Percentiles rank a stretch among this genome's conserved stretches.
phyloP scores from a whole-genome alignment of 2,113 vertebrate species.

The Theristicus caerulescens region DNA sequence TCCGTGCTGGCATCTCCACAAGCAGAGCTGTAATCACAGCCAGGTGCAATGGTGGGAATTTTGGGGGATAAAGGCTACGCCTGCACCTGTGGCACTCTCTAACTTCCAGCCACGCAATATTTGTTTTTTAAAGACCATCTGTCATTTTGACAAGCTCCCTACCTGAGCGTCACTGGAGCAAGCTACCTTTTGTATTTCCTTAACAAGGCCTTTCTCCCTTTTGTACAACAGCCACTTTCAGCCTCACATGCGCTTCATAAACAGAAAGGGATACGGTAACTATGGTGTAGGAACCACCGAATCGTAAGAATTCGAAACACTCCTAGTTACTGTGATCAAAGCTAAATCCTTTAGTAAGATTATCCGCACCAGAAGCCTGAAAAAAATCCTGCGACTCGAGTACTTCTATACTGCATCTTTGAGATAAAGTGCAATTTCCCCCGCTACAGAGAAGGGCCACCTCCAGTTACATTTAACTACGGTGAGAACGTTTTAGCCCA shows the following conservation, averaged over 20 bases:
- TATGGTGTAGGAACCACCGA: slow-evolving; percentile 41
- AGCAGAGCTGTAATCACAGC: slow-evolving; percentile 23
- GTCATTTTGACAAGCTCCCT: slow-evolving; percentile 35
- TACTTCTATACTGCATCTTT: slow-evolving; percentile 39
- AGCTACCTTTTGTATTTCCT: background rate
- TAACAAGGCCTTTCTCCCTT: background rate
- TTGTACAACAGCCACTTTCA: background rate
- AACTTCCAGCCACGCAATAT: background rate
- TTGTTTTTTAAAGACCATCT: slow-evolving; percentile 19
- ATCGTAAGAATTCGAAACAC: slow-evolving; percentile 58
- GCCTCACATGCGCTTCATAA: background rate
- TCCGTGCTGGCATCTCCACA: background rate
- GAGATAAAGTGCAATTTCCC: slow-evolving; percentile 18
- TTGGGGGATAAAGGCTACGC: background rate
- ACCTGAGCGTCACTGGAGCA: background rate
- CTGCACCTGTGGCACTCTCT: slow-evolving; percentile 35
- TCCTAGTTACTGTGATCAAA: slow-evolving; percentile 66
- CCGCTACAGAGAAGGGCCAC: background rate
- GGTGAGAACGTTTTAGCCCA: background rate
- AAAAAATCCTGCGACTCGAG: slow-evolving; percentile 65
- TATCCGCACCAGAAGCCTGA: slow-evolving; percentile 71
- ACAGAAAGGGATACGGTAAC: slow-evolving; percentile 11
- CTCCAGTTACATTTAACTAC: background rate
- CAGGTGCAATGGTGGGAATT: slow-evolving; percentile 40
- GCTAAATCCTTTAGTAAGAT: slow-evolving; percentile 84